Conservation (phyloP, 2,888 invertebrate genomes). For the Lasius platythorax region DNA sequence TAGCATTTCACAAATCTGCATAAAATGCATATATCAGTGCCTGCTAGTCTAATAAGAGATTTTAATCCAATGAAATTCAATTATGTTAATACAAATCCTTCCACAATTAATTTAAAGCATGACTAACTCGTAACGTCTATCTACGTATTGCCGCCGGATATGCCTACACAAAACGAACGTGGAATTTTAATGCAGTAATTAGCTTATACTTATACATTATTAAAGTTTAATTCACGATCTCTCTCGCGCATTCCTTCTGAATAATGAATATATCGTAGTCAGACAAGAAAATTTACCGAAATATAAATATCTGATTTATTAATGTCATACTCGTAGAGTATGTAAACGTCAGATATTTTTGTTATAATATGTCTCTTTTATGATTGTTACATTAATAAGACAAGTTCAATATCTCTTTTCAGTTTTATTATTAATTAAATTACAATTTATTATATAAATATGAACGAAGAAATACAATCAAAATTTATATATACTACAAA, state of each 20-base stretch:
- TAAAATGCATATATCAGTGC: constrained; percentile 34
- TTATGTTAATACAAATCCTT: constrained; percentile 39
- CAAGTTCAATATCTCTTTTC: neutral
- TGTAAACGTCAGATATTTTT: neutral
- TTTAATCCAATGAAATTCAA: constrained; percentile 47
- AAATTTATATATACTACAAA: neutral
- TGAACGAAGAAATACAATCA: neutral
- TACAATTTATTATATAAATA: constrained; percentile 6
- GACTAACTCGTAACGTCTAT: neutral
- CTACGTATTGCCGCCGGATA: neutral
- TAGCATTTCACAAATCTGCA: constrained; percentile 41
- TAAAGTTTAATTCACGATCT: constrained; percentile 4
- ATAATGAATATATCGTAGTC: constrained; percentile 25
- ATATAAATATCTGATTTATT: constrained; percentile 11
- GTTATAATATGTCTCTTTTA: neutral
- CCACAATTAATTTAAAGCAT: constrained; percentile 27
- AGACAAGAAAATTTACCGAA: neutral
- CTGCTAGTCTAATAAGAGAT: constrained; percentile 37
- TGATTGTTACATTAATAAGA: neutral
- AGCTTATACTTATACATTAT: neutral
- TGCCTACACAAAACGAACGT: neutral
- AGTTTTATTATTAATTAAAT: neutral
- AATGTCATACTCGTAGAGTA: neutral
- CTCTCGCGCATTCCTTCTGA: neutral
- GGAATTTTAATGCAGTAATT: constrained; percentile 33